Evolutionary conservation across 1,140 invertebrate species (phyloP).

Genomic region (Dysdera silvatica): DNA sequence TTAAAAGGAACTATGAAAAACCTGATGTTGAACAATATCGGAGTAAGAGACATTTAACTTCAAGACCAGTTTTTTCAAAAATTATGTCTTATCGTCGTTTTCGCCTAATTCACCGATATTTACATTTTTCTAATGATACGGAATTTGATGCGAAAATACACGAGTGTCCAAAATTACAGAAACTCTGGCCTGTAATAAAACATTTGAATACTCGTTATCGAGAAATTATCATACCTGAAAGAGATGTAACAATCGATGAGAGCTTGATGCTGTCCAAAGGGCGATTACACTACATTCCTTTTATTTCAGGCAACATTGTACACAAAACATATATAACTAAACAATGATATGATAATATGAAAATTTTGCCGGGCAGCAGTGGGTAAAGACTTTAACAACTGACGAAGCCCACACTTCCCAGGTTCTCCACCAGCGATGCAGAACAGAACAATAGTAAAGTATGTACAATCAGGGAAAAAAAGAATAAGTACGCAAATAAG

Average conservation of each 20-base stretch:
- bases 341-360: no score
- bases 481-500: no score
- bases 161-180: slow-evolving; percentile 1
- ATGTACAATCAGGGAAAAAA: no score
- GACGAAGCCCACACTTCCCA: no score
- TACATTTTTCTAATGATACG: slow-evolving; percentile 1
- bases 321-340: no score
- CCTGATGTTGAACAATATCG: slow-evolving; percentile 9
- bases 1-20: slow-evolving; percentile 10
- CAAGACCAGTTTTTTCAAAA: not conserved
- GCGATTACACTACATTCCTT: not conserved
- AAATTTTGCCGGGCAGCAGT: no score
- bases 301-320: no score
- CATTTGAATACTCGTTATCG: not conserved
- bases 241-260: slow-evolving; percentile 7
- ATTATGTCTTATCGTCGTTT: not conserved
- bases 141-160: not conserved
- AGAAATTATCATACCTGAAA: slow-evolving; percentile 9
- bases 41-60: not conserved
- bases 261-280: not conserved
- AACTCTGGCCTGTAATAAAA: not conserved
- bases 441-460: no score
- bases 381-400: no score
- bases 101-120: not conserved
- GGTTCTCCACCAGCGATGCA: no score